Conservation (phyloP, 2,113 vertebrate genomes). For the Physeter macrocephalus region DNA sequence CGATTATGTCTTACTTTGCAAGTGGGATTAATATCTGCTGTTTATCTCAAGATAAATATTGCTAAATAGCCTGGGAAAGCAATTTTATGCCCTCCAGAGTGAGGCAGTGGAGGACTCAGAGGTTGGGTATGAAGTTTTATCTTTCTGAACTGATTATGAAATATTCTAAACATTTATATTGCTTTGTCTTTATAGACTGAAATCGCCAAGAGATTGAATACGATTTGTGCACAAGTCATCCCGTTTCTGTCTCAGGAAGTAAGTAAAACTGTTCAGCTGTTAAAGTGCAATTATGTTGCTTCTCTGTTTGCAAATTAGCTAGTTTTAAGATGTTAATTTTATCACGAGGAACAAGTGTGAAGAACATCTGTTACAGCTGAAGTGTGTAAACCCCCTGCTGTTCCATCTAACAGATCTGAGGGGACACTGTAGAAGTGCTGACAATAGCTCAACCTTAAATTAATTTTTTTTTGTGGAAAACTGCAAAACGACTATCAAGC, state of each 20-base stretch:
- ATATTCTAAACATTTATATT: slow-evolving; percentile 59
- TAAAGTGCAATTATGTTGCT: slow-evolving; percentile 84
- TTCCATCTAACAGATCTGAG: slow-evolving; percentile 74
- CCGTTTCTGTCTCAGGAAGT: slow-evolving; percentile 99
- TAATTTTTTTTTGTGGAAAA: slow-evolving; percentile 58
- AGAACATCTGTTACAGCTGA: slow-evolving; percentile 83
- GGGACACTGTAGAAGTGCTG: slow-evolving; percentile 61
- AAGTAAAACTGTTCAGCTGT: slow-evolving; percentile 86
- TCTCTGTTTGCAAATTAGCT: slow-evolving; percentile 86
- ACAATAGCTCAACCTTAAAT: slow-evolving; percentile 68
- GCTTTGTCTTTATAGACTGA: slow-evolving; percentile 89
- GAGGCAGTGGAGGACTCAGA: neutral
- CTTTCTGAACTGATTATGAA: slow-evolving; percentile 37
- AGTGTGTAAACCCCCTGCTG: slow-evolving; percentile 79
- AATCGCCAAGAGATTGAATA: slow-evolving; percentile 98
- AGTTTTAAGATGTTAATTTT: slow-evolving; percentile 86
- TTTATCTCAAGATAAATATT: slow-evolving; percentile 46
- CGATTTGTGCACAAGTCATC: slow-evolving; percentile 99
- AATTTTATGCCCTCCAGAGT: neutral
- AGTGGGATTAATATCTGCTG: neutral
- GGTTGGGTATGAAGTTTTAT: slow-evolving; percentile 20
- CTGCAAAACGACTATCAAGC: slow-evolving; percentile 59
- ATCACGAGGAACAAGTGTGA: slow-evolving; percentile 81
- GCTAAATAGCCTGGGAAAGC: neutral
- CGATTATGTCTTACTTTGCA: neutral